phyloP scores from a whole-genome alignment of 2,113 vertebrate species.

The Brienomyrus brachyistius region DNA sequence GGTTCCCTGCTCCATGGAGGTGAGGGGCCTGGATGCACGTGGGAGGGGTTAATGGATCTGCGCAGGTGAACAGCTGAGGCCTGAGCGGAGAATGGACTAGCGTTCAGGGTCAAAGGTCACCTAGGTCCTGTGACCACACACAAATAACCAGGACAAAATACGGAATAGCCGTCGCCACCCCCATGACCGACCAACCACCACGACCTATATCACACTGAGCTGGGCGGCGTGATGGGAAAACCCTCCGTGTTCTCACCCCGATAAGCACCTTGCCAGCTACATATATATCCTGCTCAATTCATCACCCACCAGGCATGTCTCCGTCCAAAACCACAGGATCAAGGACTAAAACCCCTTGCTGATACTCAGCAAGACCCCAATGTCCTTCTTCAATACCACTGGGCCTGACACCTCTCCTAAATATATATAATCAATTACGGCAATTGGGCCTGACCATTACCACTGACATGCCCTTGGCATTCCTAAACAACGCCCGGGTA shows the following conservation, averaged over 20 bases:
- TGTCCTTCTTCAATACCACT: background rate
- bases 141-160: conserved; percentile 44
- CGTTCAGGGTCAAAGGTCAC: conserved; percentile 35
- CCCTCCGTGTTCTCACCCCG: background rate
- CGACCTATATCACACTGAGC: background rate
- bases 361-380: background rate
- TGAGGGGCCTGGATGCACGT: conserved; percentile 10
- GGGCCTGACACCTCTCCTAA: background rate
- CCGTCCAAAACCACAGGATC: conserved; percentile 15
- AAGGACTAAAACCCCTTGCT: conserved; percentile 1
- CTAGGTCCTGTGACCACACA: conserved; percentile 31
- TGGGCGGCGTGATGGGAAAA: background rate
- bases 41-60: conserved; percentile 42
- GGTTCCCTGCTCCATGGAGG: background rate
- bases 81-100: conserved; percentile 25
- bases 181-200: background rate
- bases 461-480: background rate
- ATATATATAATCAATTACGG: background rate
- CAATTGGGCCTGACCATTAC: background rate
- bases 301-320: conserved; percentile 24
- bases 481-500: background rate
- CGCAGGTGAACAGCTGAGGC: conserved; percentile 39
- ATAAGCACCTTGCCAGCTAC: background rate
- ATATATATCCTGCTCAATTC: conserved; percentile 31
- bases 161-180: conserved; percentile 20